phyloP scores from a whole-genome alignment of 2,888 invertebrate genomes.

The Heliconius charithonia region DNA sequence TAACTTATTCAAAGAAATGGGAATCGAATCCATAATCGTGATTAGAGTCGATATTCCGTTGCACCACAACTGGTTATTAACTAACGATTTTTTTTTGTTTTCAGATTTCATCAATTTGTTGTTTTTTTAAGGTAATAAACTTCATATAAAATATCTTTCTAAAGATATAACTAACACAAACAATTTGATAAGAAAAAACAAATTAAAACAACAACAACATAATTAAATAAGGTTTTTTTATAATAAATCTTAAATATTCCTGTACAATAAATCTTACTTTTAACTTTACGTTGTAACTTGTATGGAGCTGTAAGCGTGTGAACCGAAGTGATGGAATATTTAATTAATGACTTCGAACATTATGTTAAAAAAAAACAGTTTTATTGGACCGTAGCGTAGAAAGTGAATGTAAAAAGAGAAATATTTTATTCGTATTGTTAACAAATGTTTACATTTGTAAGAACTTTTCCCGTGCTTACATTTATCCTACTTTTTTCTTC shows the following conservation, averaged over 20 bases:
- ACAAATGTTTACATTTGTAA: background rate
- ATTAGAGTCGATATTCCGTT: too few relatives aligned
- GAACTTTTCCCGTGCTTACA: too few relatives aligned
- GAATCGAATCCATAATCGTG: too few relatives aligned
- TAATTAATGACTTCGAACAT: slow-evolving; percentile 7
- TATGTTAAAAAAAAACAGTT: slow-evolving; percentile 1
- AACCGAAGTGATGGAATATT: slow-evolving; percentile 5
- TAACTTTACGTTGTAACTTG: background rate
- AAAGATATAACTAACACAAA: too few relatives aligned
- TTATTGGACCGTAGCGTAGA: slow-evolving; percentile 3
- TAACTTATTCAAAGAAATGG: too few relatives aligned
- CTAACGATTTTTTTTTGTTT: slow-evolving; percentile 21
- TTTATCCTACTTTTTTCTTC: too few relatives aligned
- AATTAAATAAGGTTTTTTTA: too few relatives aligned
- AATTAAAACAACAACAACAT: too few relatives aligned
- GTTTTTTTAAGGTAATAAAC: slow-evolving; percentile 25
- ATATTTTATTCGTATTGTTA: background rate
- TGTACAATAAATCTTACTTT: background rate
- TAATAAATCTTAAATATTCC: too few relatives aligned
- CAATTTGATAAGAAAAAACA: too few relatives aligned
- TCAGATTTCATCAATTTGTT: slow-evolving; percentile 26
- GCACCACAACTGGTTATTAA: background rate
- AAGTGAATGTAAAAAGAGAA: background rate
- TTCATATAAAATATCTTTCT: too few relatives aligned
- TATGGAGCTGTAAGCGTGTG: slow-evolving; percentile 7